phyloP scores from a whole-genome alignment of 2,113 vertebrate species.

The Recurvirostra avosetta region DNA sequence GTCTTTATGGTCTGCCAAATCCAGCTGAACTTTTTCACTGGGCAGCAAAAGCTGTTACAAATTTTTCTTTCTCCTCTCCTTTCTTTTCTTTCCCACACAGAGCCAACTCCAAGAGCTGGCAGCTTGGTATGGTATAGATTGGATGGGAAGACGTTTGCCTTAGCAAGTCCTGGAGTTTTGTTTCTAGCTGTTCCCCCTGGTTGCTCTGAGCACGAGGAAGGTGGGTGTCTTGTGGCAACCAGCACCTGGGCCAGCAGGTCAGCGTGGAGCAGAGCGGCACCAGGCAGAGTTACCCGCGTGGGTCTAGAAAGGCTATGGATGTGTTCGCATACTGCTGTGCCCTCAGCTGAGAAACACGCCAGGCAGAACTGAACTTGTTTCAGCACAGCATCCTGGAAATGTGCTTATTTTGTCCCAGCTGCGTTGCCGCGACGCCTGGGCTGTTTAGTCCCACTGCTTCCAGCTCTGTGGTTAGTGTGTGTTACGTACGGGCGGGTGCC shows the following conservation, averaged over 20 bases:
- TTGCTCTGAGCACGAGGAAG: not conserved
- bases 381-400: not conserved
- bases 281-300: not conserved
- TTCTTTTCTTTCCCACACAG: not conserved
- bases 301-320: not conserved
- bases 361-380: not conserved
- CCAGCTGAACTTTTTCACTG: not conserved
- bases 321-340: not conserved
- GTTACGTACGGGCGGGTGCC: fast-evolving
- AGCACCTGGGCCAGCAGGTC: not conserved
- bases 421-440: not conserved
- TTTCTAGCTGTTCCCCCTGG: not conserved
- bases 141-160: not conserved
- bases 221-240: not conserved
- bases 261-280: not conserved
- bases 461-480: not conserved
- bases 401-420: not conserved
- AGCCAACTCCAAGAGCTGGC: not conserved
- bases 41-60: not conserved
- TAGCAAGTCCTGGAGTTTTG: not conserved
- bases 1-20: not conserved
- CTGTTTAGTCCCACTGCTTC: not conserved
- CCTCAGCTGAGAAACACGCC: not conserved
- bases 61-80: not conserved
- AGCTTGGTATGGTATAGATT: not conserved